Conservation (phyloP, 2,113 vertebrate genomes). For the Pithys albifrons region DNA sequence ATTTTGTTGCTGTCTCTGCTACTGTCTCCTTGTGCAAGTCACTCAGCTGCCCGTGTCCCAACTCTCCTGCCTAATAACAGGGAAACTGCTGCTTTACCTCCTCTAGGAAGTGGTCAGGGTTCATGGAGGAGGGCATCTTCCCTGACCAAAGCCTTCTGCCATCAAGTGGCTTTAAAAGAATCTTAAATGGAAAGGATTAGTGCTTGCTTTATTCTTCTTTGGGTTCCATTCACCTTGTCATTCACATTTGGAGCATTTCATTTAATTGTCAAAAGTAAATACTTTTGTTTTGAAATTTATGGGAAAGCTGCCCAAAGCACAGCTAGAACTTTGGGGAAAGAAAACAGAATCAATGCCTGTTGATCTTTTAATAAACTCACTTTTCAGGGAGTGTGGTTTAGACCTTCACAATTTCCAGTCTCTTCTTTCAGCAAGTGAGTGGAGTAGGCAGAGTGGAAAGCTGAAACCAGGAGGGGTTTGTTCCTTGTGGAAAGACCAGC, state of each 20-base stretch:
- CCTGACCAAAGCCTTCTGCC: neutral
- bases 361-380: neutral
- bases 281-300: neutral
- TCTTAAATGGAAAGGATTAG: neutral
- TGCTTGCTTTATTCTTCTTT: neutral
- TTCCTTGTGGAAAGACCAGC: constrained; percentile 40
- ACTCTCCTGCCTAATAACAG: neutral
- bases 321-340: neutral
- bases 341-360: neutral
- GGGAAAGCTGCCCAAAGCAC: neutral
- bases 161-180: neutral
- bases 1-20: neutral
- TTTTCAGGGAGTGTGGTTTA: neutral
- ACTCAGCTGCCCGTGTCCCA: neutral
- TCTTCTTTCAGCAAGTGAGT: neutral
- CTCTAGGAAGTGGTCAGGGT: neutral
- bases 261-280: neutral
- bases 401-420: neutral
- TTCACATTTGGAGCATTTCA: neutral
- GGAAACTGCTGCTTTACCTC: accelerated
- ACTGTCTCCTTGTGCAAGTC: neutral
- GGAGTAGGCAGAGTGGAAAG: neutral
- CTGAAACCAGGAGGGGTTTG: neutral
- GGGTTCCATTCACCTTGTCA: neutral
- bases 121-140: neutral